A percentile compares a stretch with the other conserved stretches of the same genome.
Evolutionary conservation across 2,888 invertebrate species (phyloP).

Genomic region (Monopis laevigella): DNA sequence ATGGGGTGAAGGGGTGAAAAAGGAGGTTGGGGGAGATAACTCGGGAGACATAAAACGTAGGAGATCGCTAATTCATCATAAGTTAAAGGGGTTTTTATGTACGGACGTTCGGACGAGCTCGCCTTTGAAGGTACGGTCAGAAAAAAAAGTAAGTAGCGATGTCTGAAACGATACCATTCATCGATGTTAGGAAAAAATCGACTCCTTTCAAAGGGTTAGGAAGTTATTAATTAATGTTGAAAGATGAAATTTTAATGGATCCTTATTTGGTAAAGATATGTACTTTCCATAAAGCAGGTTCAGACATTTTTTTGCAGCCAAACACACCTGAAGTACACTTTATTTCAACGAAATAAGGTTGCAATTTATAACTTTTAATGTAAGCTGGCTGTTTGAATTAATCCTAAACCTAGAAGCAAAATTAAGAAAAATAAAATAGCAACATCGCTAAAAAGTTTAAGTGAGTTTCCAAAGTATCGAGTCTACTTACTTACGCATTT

Average conservation of each 20-base stretch:
- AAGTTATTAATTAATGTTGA: slow-evolving; percentile 54
- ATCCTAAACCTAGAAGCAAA: not conserved
- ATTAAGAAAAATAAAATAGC: not conserved
- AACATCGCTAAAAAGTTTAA: slow-evolving; percentile 3
- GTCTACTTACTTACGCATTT: slow-evolving; percentile 8
- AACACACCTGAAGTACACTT: not conserved
- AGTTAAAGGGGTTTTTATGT: slow-evolving; percentile 68
- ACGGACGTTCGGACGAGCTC: slow-evolving; percentile 37
- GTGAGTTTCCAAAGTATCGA: slow-evolving; percentile 14
- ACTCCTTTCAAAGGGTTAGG: slow-evolving; percentile 39
- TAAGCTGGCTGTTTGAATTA: too few relatives aligned
- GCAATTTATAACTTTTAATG: too few relatives aligned
- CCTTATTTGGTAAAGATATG: not conserved
- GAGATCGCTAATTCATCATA: slow-evolving; percentile 69
- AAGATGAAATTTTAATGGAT: slow-evolving; percentile 25
- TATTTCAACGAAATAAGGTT: too few relatives aligned
- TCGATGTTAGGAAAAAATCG: slow-evolving; percentile 32
- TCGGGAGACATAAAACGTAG: slow-evolving; percentile 63
- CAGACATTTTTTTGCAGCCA: not conserved
- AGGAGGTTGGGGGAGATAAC: slow-evolving; percentile 40
- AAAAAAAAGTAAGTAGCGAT: slow-evolving; percentile 54
- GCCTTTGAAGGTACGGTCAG: slow-evolving; percentile 41
- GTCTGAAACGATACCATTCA: slow-evolving; percentile 36
- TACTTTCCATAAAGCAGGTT: slow-evolving; percentile 1
- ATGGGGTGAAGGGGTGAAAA: slow-evolving; percentile 26